Evolutionary conservation across 2,113 vertebrate species (phyloP).

Genomic region (Nannobrachium achirus): DNA sequence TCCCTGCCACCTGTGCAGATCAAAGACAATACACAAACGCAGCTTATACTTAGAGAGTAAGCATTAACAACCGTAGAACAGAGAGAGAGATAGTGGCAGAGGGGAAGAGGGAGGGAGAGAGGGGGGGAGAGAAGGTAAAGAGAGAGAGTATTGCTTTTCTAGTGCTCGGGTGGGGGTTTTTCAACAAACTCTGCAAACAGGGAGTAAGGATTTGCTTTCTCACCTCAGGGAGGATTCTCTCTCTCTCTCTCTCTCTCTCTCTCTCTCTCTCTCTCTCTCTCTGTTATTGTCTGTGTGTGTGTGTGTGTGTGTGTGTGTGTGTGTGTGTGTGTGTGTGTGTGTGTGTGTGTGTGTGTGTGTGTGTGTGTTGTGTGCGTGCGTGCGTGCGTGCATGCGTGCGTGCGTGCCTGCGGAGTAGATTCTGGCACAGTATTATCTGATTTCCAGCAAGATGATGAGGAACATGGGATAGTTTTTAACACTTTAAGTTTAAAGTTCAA

Average conservation of each 20-base stretch:
- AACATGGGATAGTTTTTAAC: no score
- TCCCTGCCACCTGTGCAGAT: constrained; percentile 59
- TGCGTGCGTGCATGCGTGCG: constrained; percentile 16
- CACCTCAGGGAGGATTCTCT: constrained; percentile 27
- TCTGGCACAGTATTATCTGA: constrained; percentile 16
- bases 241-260: constrained; percentile 2
- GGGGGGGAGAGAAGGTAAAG: background rate
- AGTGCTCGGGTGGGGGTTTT: constrained; percentile 21
- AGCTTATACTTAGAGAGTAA: constrained; percentile 21
- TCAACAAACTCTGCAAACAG: constrained; percentile 17
- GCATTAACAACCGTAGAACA: constrained; percentile 41
- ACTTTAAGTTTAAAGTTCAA: background rate
- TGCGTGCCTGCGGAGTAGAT: constrained; percentile 15
- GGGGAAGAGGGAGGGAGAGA: background rate
- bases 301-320: constrained; percentile 7
- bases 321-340: background rate
- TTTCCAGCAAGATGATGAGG: constrained; percentile 31
- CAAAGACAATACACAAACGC: constrained; percentile 46
- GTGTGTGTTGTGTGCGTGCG: background rate
- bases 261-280: constrained; percentile 15
- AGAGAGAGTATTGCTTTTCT: background rate
- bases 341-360: constrained; percentile 1
- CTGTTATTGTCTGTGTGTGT: constrained; percentile 17
- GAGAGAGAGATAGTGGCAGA: constrained; percentile 5
- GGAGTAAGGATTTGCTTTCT: constrained; percentile 38